phyloP scores from a whole-genome alignment of 2,113 vertebrate species.

The Numenius arquata region DNA sequence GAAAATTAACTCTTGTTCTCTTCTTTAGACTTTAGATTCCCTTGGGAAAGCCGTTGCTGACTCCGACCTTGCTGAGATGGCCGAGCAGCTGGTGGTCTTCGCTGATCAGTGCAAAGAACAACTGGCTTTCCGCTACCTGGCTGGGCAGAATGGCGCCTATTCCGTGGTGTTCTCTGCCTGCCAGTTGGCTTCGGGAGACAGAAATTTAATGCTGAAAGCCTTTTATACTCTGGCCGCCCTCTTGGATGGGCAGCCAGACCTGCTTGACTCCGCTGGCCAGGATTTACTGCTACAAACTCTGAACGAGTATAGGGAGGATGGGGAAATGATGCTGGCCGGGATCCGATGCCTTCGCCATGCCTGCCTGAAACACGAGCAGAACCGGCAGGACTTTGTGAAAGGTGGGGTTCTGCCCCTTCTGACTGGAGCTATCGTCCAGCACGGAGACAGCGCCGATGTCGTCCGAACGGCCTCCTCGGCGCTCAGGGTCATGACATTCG shows the following conservation, averaged over 20 bases:
- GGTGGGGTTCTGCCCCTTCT: constrained; percentile 78
- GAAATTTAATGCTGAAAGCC: constrained; percentile 51
- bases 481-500: constrained; percentile 90
- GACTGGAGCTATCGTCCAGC: constrained; percentile 67
- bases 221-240: constrained; percentile 76
- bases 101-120: constrained; percentile 80
- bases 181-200: constrained; percentile 57
- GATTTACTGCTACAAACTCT: constrained; percentile 76
- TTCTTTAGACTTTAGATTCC: constrained; percentile 77
- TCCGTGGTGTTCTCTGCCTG: constrained; percentile 82
- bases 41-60: constrained; percentile 68
- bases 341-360: constrained; percentile 77
- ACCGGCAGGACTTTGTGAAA: constrained; percentile 86
- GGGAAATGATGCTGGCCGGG: constrained; percentile 49
- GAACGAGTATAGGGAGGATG: neutral
- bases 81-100: constrained; percentile 68
- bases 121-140: constrained; percentile 83
- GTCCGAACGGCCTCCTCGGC: constrained; percentile 79
- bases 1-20: neutral
- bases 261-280: constrained; percentile 81
- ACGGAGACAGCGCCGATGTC: constrained; percentile 62
- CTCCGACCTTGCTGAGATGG: neutral
- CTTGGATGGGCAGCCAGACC: constrained; percentile 90
- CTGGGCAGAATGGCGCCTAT: constrained; percentile 87
- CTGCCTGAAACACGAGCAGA: constrained; percentile 92